Evolutionary conservation across 2,888 invertebrate species (phyloP).

Genomic region (Stegophylla sp.): DNA sequence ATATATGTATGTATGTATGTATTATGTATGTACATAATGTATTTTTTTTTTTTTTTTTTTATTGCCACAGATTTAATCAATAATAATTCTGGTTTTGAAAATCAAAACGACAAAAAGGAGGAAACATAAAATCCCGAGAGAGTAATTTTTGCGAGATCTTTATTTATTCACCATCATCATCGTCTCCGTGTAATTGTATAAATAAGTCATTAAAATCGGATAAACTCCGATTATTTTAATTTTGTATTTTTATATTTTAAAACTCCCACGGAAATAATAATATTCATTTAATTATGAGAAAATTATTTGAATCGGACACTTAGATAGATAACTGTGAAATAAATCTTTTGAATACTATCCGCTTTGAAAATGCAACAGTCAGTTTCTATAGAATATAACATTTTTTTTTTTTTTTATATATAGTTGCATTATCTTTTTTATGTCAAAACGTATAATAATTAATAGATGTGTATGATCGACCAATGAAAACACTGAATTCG

Average conservation of each 20-base stretch:
- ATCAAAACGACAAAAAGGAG: background rate
- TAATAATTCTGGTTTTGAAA: background rate
- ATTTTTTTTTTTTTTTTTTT: background rate
- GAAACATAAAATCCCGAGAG: background rate
- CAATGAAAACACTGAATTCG: background rate
- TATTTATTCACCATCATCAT: background rate
- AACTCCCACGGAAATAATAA: background rate
- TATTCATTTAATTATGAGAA: background rate
- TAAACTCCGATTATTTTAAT: background rate
- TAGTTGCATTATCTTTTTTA: background rate
- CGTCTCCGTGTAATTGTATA: background rate
- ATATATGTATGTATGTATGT: too few species aligned
- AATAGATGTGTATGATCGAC: background rate
- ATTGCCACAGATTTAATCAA: slow-evolving; percentile 10
- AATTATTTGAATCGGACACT: background rate
- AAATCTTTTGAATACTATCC: background rate
- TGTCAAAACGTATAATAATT: background rate
- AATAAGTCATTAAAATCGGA: background rate
- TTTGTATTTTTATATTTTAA: background rate
- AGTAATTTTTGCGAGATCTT: background rate
- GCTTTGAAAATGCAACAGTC: background rate
- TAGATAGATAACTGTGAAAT: background rate
- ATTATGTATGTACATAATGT: background rate
- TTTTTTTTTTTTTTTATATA: too few species aligned
- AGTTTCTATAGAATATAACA: background rate